Evolutionary conservation across 2,888 invertebrate species (phyloP).

Genomic region (Orthonychiurus folsomi): DNA sequence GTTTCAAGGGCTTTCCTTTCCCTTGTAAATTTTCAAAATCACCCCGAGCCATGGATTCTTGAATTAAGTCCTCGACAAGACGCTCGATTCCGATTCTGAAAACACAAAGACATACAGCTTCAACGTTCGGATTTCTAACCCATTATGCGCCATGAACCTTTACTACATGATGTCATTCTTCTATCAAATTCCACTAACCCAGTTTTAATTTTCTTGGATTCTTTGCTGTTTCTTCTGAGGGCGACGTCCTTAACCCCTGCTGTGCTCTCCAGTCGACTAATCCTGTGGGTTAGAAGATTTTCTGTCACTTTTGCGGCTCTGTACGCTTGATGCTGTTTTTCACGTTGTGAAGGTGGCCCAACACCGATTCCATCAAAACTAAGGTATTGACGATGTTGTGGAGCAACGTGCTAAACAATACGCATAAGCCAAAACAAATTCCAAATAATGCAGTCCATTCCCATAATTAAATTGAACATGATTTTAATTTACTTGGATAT

Average conservation of each 20-base stretch:
- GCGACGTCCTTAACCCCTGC: constrained; percentile 51
- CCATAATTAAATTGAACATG: neutral
- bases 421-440: constrained; percentile 8
- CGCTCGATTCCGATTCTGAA: constrained; percentile 70
- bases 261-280: constrained; percentile 41
- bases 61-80: constrained; percentile 82
- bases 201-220: constrained; percentile 61
- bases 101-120: constrained; percentile 37
- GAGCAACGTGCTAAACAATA: constrained; percentile 63
- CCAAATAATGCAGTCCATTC: no score
- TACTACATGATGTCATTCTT: constrained; percentile 7
- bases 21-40: constrained; percentile 78
- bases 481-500: constrained; percentile 35
- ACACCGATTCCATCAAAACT: constrained; percentile 67
- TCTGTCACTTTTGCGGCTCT: constrained; percentile 62
- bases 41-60: constrained; percentile 80
- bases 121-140: no score
- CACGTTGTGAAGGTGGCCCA: constrained; percentile 67
- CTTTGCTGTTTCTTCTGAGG: constrained; percentile 55
- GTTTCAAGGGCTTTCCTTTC: constrained; percentile 67
- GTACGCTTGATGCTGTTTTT: constrained; percentile 64
- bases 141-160: neutral
- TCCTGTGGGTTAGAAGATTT: constrained; percentile 54
- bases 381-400: constrained; percentile 78
- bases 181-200: constrained; percentile 48